Evolutionary conservation across 92 coral and sea anemone genomes (phyloP).

Genomic region (Diadumene lineata): DNA sequence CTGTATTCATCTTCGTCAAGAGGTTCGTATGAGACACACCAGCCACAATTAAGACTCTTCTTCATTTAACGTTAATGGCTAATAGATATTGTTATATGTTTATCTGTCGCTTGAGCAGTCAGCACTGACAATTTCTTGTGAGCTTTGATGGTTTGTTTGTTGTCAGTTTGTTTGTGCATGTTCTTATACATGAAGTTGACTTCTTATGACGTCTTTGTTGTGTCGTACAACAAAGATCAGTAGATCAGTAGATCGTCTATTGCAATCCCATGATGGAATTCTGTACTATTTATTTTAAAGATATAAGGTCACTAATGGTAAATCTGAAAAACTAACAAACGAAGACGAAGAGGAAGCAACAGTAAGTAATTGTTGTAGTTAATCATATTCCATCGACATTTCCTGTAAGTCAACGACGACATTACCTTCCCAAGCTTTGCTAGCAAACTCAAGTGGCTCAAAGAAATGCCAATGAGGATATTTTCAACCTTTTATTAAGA

Average conservation of each 20-base stretch:
- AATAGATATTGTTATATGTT: no score
- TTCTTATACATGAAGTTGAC: no score
- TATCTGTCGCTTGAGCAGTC: neutral
- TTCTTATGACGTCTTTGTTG: no score
- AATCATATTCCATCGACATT: no score
- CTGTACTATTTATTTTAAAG: neutral
- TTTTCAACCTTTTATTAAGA: neutral
- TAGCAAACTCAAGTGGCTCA: no score
- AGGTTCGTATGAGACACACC: slow-evolving; percentile 45
- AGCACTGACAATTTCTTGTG: neutral
- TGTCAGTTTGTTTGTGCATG: neutral
- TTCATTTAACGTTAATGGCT: no score
- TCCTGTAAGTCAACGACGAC: no score
- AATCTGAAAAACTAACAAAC: slow-evolving; percentile 26
- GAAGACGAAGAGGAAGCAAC: slow-evolving; percentile 40
- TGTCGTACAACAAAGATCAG: no score
- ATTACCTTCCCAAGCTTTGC: no score
- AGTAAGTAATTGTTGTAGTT: no score
- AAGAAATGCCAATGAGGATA: slow-evolving; percentile 14
- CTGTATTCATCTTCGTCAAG: slow-evolving; percentile 91
- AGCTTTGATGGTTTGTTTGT: neutral
- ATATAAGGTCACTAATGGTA: slow-evolving; percentile 6
- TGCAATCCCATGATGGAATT: neutral
- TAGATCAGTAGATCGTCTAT: neutral
- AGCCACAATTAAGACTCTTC: no score